phyloP scores from a whole-genome alignment of 2,888 invertebrate genomes.

The Troides oblongomaculatus region DNA sequence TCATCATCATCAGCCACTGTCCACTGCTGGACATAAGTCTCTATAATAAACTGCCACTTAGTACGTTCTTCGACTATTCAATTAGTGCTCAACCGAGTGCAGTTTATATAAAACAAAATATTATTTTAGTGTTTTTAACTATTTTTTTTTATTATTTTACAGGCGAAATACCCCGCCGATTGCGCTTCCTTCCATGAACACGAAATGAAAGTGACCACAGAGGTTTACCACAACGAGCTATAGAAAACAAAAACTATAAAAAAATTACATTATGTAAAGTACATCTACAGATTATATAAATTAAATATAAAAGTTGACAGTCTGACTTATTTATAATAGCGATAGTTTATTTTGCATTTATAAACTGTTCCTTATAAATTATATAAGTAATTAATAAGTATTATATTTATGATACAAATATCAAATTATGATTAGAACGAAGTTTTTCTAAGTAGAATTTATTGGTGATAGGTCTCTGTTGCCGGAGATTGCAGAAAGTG shows the following conservation, averaged over 20 bases:
- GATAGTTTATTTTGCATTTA: constrained; percentile 5
- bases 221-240: constrained; percentile 90
- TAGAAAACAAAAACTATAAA: constrained; percentile 55
- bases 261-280: neutral
- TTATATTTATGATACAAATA: neutral
- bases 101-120: no score
- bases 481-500: no score
- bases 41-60: no score
- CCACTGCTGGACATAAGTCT: no score
- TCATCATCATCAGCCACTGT: no score
- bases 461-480: no score
- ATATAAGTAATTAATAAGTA: neutral
- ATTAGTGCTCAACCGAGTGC: no score
- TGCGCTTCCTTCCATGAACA: constrained; percentile 90
- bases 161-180: constrained; percentile 85
- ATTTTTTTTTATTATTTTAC: constrained; percentile 40
- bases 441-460: no score
- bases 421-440: no score
- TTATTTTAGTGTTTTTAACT: neutral
- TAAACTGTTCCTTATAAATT: constrained; percentile 24
- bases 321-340: constrained; percentile 8
- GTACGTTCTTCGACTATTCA: no score
- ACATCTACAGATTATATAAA: neutral
- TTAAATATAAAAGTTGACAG: neutral
- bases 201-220: constrained; percentile 89